Conservation (phyloP, 2,888 invertebrate species). For the Cepaea hortensis region DNA sequence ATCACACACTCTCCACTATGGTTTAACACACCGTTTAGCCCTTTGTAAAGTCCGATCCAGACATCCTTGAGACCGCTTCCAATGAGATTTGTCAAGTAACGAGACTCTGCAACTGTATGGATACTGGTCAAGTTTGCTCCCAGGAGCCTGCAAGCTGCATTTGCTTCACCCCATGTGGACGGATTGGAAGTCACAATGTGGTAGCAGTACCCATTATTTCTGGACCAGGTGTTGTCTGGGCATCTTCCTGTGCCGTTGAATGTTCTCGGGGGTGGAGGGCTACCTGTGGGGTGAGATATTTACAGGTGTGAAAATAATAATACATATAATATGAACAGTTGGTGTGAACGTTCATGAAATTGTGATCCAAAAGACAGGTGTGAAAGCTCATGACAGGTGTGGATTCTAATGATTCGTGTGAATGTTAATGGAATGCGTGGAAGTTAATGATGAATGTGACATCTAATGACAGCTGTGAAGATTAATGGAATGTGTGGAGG, state of each 20-base stretch:
- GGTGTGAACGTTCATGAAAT: not conserved
- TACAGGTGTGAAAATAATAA: not conserved
- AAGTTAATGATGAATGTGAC: too few relatives aligned
- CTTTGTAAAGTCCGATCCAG: slow-evolving; percentile 41
- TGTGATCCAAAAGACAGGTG: not conserved
- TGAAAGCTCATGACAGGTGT: too few relatives aligned
- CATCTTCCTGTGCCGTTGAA: slow-evolving; percentile 43
- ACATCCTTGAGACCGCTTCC: not conserved
- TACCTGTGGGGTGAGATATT: not conserved
- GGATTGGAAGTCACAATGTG: slow-evolving; percentile 14
- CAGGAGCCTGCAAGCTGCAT: slow-evolving; percentile 51
- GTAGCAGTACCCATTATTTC: slow-evolving; percentile 56
- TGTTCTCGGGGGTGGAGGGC: not conserved
- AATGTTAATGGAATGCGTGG: too few relatives aligned
- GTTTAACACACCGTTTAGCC: slow-evolving; percentile 21
- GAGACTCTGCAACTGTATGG: slow-evolving; percentile 51
- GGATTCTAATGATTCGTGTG: too few relatives aligned
- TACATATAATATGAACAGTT: not conserved
- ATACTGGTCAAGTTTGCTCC: slow-evolving; percentile 58
- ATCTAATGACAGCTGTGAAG: too few relatives aligned
- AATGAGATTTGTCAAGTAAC: slow-evolving; percentile 44
- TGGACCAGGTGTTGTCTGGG: slow-evolving; percentile 53
- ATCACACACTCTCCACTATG: not conserved
- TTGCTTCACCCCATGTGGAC: slow-evolving; percentile 53
- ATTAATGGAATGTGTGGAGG: too few relatives aligned